A percentile compares a stretch with the other conserved stretches of the same genome.
Evolutionary conservation across 2,888 invertebrate genomes (phyloP).

Genomic region (Cerastis rubricosa): DNA sequence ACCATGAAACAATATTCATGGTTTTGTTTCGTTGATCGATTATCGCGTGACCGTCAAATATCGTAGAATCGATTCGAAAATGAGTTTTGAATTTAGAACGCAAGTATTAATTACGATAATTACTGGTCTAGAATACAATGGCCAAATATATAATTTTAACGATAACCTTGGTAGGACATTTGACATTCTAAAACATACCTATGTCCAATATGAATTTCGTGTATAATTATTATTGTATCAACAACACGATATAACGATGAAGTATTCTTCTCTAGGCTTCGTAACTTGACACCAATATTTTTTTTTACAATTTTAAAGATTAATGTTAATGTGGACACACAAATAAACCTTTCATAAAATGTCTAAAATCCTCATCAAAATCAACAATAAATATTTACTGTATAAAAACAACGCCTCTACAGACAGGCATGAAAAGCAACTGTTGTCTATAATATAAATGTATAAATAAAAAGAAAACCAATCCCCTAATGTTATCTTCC

Average conservation of each 20-base stretch:
- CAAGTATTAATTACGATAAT: conserved; percentile 33
- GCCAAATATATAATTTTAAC: neutral
- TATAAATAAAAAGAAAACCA: neutral
- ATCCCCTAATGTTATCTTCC: neutral
- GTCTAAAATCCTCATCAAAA: neutral
- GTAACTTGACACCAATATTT: neutral
- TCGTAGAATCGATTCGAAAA: conserved; percentile 50
- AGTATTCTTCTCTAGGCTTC: neutral
- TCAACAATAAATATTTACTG: neutral
- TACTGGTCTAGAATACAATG: conserved; percentile 18
- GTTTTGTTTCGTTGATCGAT: conserved; percentile 34
- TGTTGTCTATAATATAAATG: neutral
- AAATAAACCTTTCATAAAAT: neutral
- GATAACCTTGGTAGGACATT: neutral
- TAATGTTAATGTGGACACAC: too few relatives aligned
- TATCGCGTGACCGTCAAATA: conserved; percentile 54
- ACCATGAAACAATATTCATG: conserved; percentile 23
- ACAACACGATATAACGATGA: neutral
- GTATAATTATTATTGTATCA: neutral
- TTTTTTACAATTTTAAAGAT: neutral
- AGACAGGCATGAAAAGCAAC: neutral
- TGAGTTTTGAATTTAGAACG: conserved; percentile 40
- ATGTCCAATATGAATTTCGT: neutral
- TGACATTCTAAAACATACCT: neutral
- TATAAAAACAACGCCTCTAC: neutral